These are phyloP conservation scores for Silurus lanzhouensis DNA, from an alignment of 2,797 vertebrate genomes.

Conservation along the genomic window DNA sequence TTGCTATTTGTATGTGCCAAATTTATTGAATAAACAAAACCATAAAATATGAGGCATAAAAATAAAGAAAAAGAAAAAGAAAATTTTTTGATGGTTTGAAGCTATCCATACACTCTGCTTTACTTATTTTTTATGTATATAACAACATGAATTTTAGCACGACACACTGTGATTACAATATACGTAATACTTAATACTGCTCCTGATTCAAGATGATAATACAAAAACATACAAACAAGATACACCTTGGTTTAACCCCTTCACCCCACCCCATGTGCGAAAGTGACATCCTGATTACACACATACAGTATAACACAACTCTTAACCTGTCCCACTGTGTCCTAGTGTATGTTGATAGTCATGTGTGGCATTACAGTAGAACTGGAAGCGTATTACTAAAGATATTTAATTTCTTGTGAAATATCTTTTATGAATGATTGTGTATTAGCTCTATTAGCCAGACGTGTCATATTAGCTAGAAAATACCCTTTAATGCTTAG, in stretches of 20 bases:
- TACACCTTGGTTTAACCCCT: not conserved
- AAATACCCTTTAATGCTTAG: not conserved
- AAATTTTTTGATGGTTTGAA: not conserved
- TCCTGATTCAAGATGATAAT: not conserved
- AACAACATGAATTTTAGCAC: not conserved
- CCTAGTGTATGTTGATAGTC: not conserved
- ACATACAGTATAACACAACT: not conserved
- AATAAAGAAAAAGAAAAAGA: not conserved
- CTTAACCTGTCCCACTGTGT: not conserved
- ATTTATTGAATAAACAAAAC: not conserved
- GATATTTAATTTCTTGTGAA: not conserved
- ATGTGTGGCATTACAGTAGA: not conserved
- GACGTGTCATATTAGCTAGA: not conserved
- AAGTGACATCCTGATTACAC: not conserved
- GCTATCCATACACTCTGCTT: not conserved
- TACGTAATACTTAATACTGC: not conserved
- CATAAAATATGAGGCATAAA: not conserved
- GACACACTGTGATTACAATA: not conserved
- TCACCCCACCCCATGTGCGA: not conserved
- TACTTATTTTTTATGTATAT: not conserved
- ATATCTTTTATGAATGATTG: not conserved
- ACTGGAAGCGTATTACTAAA: not conserved
- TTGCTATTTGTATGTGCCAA: not conserved
- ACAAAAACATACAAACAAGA: not conserved
- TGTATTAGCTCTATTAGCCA: not conserved